A percentile compares a stretch with the other conserved stretches of the same genome.
Evolutionary conservation across 2,113 vertebrate genomes (phyloP).

Genomic region (Notothenia coriiceps): DNA sequence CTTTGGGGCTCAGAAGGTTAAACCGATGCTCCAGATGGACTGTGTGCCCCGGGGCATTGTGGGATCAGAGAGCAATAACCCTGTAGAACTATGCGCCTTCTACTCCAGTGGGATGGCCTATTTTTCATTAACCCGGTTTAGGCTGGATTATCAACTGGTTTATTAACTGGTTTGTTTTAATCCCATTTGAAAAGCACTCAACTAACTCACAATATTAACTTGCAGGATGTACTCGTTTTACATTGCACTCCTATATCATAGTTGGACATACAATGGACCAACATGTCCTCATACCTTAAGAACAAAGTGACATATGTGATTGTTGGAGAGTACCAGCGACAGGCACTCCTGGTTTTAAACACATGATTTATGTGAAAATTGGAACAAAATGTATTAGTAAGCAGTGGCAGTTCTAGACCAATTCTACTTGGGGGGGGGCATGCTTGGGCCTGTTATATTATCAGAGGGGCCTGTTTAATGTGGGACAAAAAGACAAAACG

Average conservation of each 20-base stretch:
- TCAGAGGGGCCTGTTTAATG: too few relatives aligned
- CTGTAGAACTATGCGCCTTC: background rate
- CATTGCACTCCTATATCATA: background rate
- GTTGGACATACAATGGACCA: background rate
- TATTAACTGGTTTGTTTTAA: background rate
- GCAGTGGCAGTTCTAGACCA: too few relatives aligned
- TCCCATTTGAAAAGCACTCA: background rate
- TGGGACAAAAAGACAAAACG: too few relatives aligned
- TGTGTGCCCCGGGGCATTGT: background rate
- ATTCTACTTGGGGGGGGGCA: too few relatives aligned
- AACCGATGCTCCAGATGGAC: constrained; percentile 1
- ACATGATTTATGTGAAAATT: too few relatives aligned
- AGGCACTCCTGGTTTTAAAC: too few relatives aligned
- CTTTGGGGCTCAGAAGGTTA: background rate
- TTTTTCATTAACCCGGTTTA: constrained; percentile 11
- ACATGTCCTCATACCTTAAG: too few relatives aligned
- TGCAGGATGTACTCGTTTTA: background rate
- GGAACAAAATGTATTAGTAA: too few relatives aligned
- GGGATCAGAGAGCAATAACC: background rate
- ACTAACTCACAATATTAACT: background rate
- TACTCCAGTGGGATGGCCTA: background rate
- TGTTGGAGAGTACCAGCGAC: too few relatives aligned
- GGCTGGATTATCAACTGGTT: background rate
- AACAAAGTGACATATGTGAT: too few relatives aligned
- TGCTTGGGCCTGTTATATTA: too few relatives aligned